Evolutionary conservation across 2,113 vertebrate species (phyloP), one percentile per base, ranked within the genome.

Genomic region (Platysternon megacephalum): DNA sequence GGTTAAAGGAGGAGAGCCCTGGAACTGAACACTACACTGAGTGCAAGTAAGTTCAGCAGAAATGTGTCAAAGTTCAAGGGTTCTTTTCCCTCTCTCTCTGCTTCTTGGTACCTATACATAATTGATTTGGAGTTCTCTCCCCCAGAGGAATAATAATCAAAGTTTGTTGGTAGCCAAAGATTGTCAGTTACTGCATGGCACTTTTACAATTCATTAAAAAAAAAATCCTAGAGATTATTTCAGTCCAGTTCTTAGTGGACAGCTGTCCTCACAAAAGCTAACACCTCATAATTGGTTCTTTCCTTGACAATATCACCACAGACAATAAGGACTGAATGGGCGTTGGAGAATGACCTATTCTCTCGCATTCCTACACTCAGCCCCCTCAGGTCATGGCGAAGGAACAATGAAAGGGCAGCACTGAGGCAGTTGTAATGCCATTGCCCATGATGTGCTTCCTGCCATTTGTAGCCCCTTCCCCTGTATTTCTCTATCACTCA

Each of bases 91-190:
- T 79, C 55, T 55, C 56, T 22, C 22, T 55, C 4, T 48, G 24
- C n/a, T 89, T 91, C 88, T 92, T 90, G 84, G 35, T 55, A 95
- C 17, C 32, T 56, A 7, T 79, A 24, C 92, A 96, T 93, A 95
- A 65, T 52, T 91, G 85, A 74, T 92, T 86, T 48, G 52, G 56
- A 86, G 28, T 16, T 89, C 26, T 90, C n/a, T 94, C 94, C 85
- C 86, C 83, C 13, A 35, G 58, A 88, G 81, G 24, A 94, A 61
- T 80, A 93, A 92, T 91, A 94, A 96, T 84, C 81, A 91, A 90
- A 94, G 11, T 8, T 76, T 39, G 17, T 55, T 42, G 22, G 48
- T 39, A 29, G 52, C 52, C 53, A 92, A 81, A 82, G 22, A 39
- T 80, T 35, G 26, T 26, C 80, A 92, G 29, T n/a, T 91, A 72